Base-by-base conservation (phyloP, 2,888 invertebrate genomes). In the Tiliacea aurago region DNA sequence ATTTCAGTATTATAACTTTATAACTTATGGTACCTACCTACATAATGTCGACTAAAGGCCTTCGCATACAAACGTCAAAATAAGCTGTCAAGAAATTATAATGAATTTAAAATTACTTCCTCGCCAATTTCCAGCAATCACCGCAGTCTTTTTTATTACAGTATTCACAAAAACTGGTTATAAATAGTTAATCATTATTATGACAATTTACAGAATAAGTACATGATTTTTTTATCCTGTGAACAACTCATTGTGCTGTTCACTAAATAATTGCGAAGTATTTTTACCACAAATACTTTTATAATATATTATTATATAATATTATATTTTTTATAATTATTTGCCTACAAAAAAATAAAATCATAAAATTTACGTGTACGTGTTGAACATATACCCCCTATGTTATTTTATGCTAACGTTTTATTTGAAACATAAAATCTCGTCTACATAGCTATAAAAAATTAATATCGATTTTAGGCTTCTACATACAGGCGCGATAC, bases 51-150 rank as follows among this genome's bases (percentile, higher is more conserved):
- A 20, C 49, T 20, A 20, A 49, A 47, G 49, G n/a, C 53, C 51
- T 63, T 58, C 47, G 47, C 43, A 49, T 33, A 55, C 33, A 45
- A 49, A 33, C 15, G 23, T 23, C 20, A 66, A 69, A 62, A 70
- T 28, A 67, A 72, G 67, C 15, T 67, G 37, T 51, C 43, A 68
- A 78, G 33, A 65, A 78, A 78, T 56, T 43, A 61, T 62, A 65
- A 66, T 66, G 61, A 43, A 62, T 65, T 13, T 64, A 68, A 69
- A 73, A 82, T 70, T 68, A 65, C 73, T 83, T 77, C 77, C 73
- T 63, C 33, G 64, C 23, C 66, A 73, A 77, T 73, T 83, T 64
- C 37, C 67, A 58, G 53, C 51, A 68, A 73, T 69, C 55, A 23
- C 47, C 13, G n/a, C 62, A 37, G 43, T 61, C 41, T 67, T 79